Conservation (phyloP, 2,888 invertebrate genomes). For the Anorthoa munda region DNA sequence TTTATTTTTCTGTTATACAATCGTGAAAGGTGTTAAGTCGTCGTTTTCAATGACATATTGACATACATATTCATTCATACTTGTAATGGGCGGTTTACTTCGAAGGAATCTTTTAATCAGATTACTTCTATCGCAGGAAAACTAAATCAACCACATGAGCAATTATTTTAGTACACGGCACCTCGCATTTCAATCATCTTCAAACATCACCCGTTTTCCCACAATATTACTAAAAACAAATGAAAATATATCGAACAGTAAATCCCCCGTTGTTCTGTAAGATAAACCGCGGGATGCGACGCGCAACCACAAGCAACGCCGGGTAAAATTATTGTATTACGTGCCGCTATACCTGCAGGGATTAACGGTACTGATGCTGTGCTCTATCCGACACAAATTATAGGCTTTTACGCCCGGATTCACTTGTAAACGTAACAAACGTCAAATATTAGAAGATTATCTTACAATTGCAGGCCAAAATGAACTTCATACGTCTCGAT, state of each 20-base stretch:
- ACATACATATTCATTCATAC: slow-evolving; percentile 25
- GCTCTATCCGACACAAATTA: slow-evolving; percentile 42
- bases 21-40: slow-evolving; percentile 31
- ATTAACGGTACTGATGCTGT: slow-evolving; percentile 61
- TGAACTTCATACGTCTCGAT: too few relatives aligned
- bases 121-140: background rate
- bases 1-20: slow-evolving; percentile 33
- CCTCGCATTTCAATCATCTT: slow-evolving; percentile 6
- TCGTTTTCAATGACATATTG: slow-evolving; percentile 46
- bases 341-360: slow-evolving; percentile 60
- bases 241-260: slow-evolving; percentile 60
- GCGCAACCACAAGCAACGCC: slow-evolving; percentile 63
- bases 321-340: slow-evolving; percentile 56
- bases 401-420: slow-evolving; percentile 28
- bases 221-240: slow-evolving; percentile 38
- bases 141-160: background rate
- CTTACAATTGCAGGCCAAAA: background rate
- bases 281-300: slow-evolving; percentile 61
- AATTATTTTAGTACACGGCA: background rate
- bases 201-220: background rate
- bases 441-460: background rate
- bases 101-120: slow-evolving; percentile 3
- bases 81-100: slow-evolving; percentile 7
- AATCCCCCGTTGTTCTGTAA: slow-evolving; percentile 58
- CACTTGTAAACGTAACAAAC: slow-evolving; percentile 19